These are phyloP conservation scores for Spodoptera littoralis DNA, from an alignment of 2,888 invertebrate genomes.

Conservation along the genomic window DNA sequence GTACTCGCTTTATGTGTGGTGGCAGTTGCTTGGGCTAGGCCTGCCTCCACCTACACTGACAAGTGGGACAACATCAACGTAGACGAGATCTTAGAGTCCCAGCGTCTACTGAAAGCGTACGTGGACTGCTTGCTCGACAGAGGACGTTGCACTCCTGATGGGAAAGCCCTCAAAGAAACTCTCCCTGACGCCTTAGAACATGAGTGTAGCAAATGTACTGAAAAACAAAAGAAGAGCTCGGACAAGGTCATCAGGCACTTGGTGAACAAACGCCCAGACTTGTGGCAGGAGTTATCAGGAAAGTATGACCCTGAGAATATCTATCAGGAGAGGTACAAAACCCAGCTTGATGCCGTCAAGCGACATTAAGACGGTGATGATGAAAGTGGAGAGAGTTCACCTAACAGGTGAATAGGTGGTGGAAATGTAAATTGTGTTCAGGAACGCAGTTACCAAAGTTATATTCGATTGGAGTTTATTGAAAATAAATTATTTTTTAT, in stretches of 20 bases:
- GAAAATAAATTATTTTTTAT: conserved; percentile 29
- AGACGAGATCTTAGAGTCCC: conserved; percentile 90
- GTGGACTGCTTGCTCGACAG: conserved; percentile 91
- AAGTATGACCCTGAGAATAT: conserved; percentile 92
- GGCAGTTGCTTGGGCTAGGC: conserved; percentile 72
- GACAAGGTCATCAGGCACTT: conserved; percentile 91
- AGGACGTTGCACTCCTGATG: conserved; percentile 91
- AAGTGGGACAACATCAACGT: conserved; percentile 92
- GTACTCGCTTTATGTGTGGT: conserved; percentile 72
- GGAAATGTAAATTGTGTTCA: conserved; percentile 32
- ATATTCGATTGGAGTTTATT: conserved; percentile 45
- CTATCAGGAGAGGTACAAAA: conserved; percentile 91
- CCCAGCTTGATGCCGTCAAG: conserved; percentile 75
- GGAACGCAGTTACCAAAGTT: conserved; percentile 41
- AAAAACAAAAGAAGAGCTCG: conserved; percentile 86
- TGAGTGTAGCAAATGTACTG: conserved; percentile 92
- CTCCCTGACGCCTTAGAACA: conserved; percentile 92
- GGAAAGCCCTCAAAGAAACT: conserved; percentile 87
- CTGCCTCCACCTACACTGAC: conserved; percentile 89
- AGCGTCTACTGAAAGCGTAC: conserved; percentile 91
- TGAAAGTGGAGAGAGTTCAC: neutral
- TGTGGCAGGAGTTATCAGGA: conserved; percentile 91
- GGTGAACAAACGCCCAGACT: conserved; percentile 90
- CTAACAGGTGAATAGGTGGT: conserved; percentile 31
- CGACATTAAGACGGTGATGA: conserved; percentile 22